Evolutionary conservation across 1,140 invertebrate genomes (phyloP).

Genomic region (Zaprionus inermis): DNA sequence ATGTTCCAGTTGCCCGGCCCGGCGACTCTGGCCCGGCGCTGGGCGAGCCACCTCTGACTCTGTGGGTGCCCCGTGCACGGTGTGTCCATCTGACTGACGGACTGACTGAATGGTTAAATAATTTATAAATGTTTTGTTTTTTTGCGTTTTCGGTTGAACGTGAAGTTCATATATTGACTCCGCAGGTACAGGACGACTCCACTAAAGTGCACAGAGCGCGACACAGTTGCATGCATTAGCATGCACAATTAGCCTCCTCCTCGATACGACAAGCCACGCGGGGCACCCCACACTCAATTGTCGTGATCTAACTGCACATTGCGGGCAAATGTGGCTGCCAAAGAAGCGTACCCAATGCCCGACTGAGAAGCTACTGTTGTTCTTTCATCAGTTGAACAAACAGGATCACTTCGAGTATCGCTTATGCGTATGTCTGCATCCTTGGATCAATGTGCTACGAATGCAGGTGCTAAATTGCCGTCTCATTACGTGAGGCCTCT

Average conservation of each 20-base stretch:
- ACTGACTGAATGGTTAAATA: slow-evolving; percentile 64
- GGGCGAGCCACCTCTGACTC: slow-evolving; percentile 68
- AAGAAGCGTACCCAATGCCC: neutral
- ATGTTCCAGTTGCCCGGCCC: slow-evolving; percentile 73
- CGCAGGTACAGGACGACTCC: slow-evolving; percentile 67
- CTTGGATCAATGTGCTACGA: slow-evolving; percentile 16
- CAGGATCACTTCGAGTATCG: slow-evolving; percentile 15
- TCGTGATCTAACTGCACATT: slow-evolving; percentile 65
- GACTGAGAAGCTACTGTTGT: slow-evolving; percentile 53
- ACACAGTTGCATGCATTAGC: slow-evolving; percentile 82
- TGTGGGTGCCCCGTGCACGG: slow-evolving; percentile 42
- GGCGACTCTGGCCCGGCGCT: slow-evolving; percentile 16
- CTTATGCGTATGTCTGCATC: no score
- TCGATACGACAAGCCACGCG: slow-evolving; percentile 8
- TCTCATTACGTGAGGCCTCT: slow-evolving; percentile 71
- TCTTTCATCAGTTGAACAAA: slow-evolving; percentile 65
- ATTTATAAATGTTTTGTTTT: slow-evolving; percentile 74
- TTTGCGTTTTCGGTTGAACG: slow-evolving; percentile 42
- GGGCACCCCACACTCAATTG: slow-evolving; percentile 25
- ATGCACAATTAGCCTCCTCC: slow-evolving; percentile 74
- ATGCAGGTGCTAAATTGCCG: slow-evolving; percentile 74
- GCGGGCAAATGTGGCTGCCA: slow-evolving; percentile 63
- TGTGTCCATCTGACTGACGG: slow-evolving; percentile 25
- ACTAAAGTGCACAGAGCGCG: slow-evolving; percentile 36
- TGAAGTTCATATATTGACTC: slow-evolving; percentile 71